Conservation (phyloP, 2,797 vertebrate species). For the Rhynchotus rufescens region DNA sequence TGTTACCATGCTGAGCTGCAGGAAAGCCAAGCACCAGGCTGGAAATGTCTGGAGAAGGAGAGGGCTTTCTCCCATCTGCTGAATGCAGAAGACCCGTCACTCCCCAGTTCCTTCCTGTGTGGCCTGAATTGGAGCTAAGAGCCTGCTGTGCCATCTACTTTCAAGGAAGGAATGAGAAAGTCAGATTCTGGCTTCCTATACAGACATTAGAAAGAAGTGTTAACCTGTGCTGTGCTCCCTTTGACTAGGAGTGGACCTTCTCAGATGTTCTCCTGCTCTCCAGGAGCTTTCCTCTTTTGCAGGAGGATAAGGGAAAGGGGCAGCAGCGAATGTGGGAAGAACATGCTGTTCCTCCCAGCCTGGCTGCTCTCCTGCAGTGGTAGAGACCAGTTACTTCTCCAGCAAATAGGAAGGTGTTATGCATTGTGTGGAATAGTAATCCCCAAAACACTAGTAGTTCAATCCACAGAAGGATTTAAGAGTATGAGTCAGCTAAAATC, state of each 20-base stretch:
- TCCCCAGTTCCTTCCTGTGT: slow-evolving; percentile 2
- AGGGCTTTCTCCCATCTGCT: neutral
- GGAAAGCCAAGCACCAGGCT: neutral
- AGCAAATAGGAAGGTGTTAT: neutral
- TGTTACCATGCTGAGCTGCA: neutral
- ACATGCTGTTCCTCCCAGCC: neutral
- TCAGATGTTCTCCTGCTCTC: neutral
- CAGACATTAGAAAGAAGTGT: neutral
- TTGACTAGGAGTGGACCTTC: rapidly evolving
- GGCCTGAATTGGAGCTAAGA: neutral
- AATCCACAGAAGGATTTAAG: neutral
- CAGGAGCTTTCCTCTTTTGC: neutral
- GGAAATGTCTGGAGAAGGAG: neutral
- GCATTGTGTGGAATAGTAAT: neutral
- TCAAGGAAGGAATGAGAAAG: neutral
- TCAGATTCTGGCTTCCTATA: neutral
- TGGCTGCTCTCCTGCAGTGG: neutral
- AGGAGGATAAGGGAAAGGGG: neutral
- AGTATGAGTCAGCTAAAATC: neutral
- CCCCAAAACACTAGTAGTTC: neutral
- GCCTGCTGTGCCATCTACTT: neutral
- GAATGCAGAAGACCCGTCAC: neutral
- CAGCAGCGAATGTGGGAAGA: neutral
- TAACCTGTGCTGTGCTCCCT: rapidly evolving
- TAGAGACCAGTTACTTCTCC: neutral